Percentiles rank a stretch among this genome's conserved stretches.
phyloP scores from a whole-genome alignment of 35 echinoderm and acorn worm species.

The Antedon bifida region DNA sequence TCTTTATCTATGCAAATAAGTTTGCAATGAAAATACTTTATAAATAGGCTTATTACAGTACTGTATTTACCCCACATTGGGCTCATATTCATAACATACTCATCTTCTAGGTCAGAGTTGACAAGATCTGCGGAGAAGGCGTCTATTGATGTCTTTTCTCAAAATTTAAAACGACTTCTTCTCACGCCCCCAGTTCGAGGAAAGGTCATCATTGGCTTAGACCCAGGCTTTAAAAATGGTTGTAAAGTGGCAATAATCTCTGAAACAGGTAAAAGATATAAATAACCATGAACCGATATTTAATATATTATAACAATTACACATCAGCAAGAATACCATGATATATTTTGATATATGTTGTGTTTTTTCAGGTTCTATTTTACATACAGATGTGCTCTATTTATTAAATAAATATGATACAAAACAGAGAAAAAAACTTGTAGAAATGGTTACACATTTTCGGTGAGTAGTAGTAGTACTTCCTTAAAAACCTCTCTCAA shows the following conservation, averaged over 20 bases:
- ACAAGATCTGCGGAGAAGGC: slow-evolving; percentile 69
- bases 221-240: slow-evolving; percentile 78
- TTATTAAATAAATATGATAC: neutral
- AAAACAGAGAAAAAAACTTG: slow-evolving; percentile 7
- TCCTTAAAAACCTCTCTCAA: too few species aligned
- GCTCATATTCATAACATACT: too few species aligned
- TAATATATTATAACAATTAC: neutral
- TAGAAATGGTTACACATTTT: slow-evolving; percentile 5
- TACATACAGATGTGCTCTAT: slow-evolving; percentile 31
- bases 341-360: too few species aligned
- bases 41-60: too few species aligned
- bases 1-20: too few species aligned
- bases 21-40: too few species aligned
- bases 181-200: slow-evolving; percentile 67
- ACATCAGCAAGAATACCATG: too few species aligned
- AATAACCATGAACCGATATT: too few species aligned
- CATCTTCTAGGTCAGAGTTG: slow-evolving; percentile 49
- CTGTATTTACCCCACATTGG: too few species aligned
- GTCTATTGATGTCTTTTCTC: slow-evolving; percentile 61
- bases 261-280: slow-evolving; percentile 43
- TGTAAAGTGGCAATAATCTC: slow-evolving; percentile 80
- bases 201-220: slow-evolving; percentile 54
- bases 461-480: neutral
- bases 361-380: slow-evolving; percentile 20
- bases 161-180: slow-evolving; percentile 67